phyloP scores from a whole-genome alignment of 2,888 invertebrate genomes.

The Orgyia antiqua region DNA sequence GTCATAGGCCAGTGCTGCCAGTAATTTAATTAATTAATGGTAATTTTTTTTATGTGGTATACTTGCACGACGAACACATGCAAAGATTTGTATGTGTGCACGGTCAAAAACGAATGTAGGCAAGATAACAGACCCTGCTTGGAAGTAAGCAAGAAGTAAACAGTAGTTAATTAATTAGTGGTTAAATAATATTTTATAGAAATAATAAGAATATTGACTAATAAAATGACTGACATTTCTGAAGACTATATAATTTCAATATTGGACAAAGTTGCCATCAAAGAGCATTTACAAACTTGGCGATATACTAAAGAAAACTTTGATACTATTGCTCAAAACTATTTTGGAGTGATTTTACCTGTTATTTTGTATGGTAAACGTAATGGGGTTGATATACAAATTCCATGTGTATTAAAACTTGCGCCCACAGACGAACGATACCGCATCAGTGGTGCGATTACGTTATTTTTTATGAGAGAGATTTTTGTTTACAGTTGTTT shows the following conservation, averaged over 20 bases:
- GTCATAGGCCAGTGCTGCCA: no score
- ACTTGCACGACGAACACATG: no score
- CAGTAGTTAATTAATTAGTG: no score
- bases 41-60: no score
- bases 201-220: neutral
- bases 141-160: no score
- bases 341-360: slow-evolving; percentile 60
- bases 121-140: no score
- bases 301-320: slow-evolving; percentile 35
- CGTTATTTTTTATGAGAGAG: slow-evolving; percentile 54
- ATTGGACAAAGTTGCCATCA: slow-evolving; percentile 23
- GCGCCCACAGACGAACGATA: slow-evolving; percentile 60
- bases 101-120: no score
- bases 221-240: slow-evolving; percentile 2
- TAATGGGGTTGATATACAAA: slow-evolving; percentile 16
- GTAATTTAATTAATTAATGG: no score
- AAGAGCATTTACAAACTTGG: slow-evolving; percentile 30
- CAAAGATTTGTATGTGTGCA: no score
- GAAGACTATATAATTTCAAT: slow-evolving; percentile 28
- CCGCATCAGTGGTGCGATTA: slow-evolving; percentile 60
- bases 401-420: slow-evolving; percentile 53
- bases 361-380: slow-evolving; percentile 34
- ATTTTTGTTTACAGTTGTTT: slow-evolving; percentile 52
- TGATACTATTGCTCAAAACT: slow-evolving; percentile 56
- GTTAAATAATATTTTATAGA: no score